Evolutionary conservation across 2,113 vertebrate genomes (phyloP), one percentile per base, ranked within the genome.

Genomic region (Indri indri): DNA sequence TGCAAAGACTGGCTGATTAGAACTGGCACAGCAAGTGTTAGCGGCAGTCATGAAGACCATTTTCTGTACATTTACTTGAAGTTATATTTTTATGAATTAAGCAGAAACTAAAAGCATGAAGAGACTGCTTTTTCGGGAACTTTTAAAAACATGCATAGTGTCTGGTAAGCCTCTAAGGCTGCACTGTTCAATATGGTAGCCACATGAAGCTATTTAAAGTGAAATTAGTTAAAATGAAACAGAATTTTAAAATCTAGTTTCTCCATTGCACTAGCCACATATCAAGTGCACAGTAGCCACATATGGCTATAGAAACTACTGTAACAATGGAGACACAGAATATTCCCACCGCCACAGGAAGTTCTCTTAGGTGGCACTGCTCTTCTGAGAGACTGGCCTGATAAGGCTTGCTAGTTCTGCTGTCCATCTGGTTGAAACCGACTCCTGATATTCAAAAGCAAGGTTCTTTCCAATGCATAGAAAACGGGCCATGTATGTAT

Each of bases 31-130:
- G 50, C 50, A 45, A 80, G 66, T 30, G 0, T 4, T 12, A 87
- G n/a, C 76, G 66, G 9, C 20, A 10, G 45, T 77, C 71, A 47
- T 76, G 59, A 83, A n/a, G 65, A 13, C 23, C 25, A 6, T 65
- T 81, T 17, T 82, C 47, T 86, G 70, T 37, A 65, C 22, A 0
- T 93, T 52, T 59, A 63, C 82, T 76, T 90, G 57, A 71, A 93
- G 30, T 84, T 87, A 7, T 11, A 42, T 89, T 95, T 87, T 93
- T 77, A 93, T 91, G 20, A 91, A 84, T 85, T 93, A 95, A 94
- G 80, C 52, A 74, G 91, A 65, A 91, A 92, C 81, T 42, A 32
- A 93, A 83, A 76, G 57, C 40, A 34, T 52, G 45, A 88, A 93
- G 34, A 88, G 50, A 68, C 30, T 66, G n/a, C 11, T 66, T 81